These are phyloP conservation scores for Euphonia xanthogaster DNA, from an alignment of 2,797 vertebrate genomes.

Conservation along the genomic window DNA sequence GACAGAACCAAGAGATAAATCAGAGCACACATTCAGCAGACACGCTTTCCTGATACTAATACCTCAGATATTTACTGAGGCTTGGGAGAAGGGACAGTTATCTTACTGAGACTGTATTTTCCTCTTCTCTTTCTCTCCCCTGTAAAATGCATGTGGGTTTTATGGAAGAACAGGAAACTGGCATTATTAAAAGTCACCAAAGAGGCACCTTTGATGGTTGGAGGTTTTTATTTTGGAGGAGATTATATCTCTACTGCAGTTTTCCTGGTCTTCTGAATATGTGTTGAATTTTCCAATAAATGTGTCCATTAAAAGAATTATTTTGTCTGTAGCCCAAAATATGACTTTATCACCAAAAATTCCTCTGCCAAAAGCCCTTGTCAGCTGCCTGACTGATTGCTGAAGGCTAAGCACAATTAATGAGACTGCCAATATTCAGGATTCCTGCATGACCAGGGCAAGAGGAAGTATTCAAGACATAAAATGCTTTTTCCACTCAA, in stretches of 20 bases:
- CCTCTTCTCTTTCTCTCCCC: not conserved
- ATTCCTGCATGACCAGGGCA: not conserved
- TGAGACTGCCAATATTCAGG: not conserved
- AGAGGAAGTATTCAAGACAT: not conserved
- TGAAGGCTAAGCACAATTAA: not conserved
- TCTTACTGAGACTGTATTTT: not conserved
- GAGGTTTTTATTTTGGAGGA: not conserved
- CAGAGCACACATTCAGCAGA: not conserved
- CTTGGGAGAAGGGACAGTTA: not conserved
- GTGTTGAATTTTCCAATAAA: not conserved
- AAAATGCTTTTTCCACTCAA: not conserved
- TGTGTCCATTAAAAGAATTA: not conserved
- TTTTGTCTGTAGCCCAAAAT: not conserved
- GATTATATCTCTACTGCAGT: not conserved
- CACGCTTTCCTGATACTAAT: not conserved
- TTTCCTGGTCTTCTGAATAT: not conserved
- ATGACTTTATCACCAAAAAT: not conserved
- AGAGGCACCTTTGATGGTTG: not conserved
- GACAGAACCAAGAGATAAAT: not conserved
- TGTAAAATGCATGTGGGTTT: not conserved
- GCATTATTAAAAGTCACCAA: not conserved
- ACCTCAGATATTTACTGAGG: not conserved
- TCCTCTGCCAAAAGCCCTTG: not conserved
- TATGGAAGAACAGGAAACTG: not conserved
- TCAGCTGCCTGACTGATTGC: not conserved